phyloP scores from a whole-genome alignment of 2,113 vertebrate species.

The Malaclemys terrapin region DNA sequence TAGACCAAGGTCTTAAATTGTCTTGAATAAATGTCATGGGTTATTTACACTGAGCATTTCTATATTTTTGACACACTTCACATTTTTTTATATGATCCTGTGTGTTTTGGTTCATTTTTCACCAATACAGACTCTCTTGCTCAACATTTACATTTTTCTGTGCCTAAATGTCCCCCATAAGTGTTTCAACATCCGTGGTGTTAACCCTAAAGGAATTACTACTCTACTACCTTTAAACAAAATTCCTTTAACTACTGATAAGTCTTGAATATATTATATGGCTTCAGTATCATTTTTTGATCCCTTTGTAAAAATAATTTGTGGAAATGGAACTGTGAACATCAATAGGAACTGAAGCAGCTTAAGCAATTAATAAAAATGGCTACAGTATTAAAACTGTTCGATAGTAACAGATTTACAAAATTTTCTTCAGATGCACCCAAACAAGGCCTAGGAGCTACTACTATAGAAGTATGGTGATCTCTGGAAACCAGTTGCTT shows the following conservation, averaged over 20 bases:
- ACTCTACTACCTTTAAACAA: neutral
- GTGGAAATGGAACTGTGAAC: neutral
- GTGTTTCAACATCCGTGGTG: neutral
- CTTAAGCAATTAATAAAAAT: neutral
- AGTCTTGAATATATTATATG: neutral
- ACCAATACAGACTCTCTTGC: neutral
- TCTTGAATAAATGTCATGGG: neutral
- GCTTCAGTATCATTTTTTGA: neutral
- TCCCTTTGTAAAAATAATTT: neutral
- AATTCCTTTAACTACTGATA: neutral
- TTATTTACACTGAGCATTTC: neutral
- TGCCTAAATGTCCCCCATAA: neutral
- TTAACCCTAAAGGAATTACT: neutral
- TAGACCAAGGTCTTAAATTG: neutral
- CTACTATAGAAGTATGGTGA: too few species aligned
- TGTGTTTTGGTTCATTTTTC: neutral
- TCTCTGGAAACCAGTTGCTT: too few species aligned
- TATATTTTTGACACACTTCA: neutral
- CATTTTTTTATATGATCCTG: neutral
- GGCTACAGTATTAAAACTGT: neutral
- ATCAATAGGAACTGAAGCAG: neutral
- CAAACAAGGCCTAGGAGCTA: too few species aligned
- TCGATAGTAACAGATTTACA: too few species aligned
- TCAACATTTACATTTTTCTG: neutral
- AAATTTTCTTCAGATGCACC: too few species aligned